These are phyloP conservation scores for Onychomys leucogaster DNA, from an alignment of 2,797 vertebrate species.

Conservation along the genomic window DNA sequence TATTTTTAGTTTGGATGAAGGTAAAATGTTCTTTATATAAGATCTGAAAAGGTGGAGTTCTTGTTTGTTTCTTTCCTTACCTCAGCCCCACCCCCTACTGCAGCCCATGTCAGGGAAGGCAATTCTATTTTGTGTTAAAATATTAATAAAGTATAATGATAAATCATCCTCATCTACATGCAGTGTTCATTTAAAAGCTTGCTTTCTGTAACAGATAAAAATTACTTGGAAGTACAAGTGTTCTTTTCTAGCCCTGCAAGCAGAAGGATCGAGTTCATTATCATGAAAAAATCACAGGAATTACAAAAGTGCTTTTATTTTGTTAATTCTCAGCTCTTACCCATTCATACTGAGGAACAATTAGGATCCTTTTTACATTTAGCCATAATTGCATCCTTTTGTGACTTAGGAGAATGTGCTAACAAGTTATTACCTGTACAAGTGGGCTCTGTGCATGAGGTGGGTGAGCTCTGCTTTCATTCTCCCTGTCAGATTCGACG, in stretches of 20 bases:
- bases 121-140: constrained; percentile 9
- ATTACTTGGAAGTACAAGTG: constrained; percentile 52
- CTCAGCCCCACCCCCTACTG: background rate
- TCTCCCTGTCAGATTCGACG: constrained; percentile 55
- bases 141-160: constrained; percentile 56
- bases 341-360: constrained; percentile 46
- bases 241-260: constrained; percentile 19
- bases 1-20: background rate
- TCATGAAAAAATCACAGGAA: constrained; percentile 72
- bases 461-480: constrained; percentile 5
- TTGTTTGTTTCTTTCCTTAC: background rate
- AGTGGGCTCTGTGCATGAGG: background rate
- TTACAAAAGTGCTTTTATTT: constrained; percentile 64
- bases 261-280: constrained; percentile 46
- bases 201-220: constrained; percentile 56
- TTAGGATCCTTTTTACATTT: constrained; percentile 50
- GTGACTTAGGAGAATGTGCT: constrained; percentile 56
- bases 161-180: constrained; percentile 10
- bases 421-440: constrained; percentile 19
- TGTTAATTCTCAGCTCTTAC: constrained; percentile 58
- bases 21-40: background rate
- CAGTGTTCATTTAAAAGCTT: constrained; percentile 33
- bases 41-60: background rate
- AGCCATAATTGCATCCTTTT: constrained; percentile 56
- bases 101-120: background rate